Evolutionary conservation across 2,797 vertebrate genomes (phyloP), one percentile per base, ranked within the genome.

Genomic region (Argentina silus): DNA sequence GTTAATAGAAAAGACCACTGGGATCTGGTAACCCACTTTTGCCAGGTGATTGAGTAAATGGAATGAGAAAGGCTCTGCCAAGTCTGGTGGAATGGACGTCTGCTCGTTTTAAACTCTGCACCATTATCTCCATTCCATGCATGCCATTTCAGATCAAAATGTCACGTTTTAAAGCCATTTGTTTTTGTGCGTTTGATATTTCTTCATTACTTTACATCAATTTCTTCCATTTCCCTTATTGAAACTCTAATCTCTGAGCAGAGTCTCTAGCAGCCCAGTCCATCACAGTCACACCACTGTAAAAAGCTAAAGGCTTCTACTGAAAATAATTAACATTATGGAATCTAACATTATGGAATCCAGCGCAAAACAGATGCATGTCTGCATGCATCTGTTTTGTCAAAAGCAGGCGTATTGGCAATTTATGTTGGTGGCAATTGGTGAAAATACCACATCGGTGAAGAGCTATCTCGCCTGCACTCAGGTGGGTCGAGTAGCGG

Each of bases 1-100:
- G 57, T 60, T 60, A 60, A 36, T 6, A 14, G 15, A 6, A 36
- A 81, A 78, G 74, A 80, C 83, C 85, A 68, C 51, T 50, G 78
- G 83, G 83, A 87, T 80, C 72, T 70, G 45, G 79, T 79, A 81
- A 78, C 73, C 70, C 70, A 61, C 72, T 82, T 36, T 81, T 45
- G 65, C 78, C 75, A 84, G 82, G 77, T 84, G 73, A 85, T 89
- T 88, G 71, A 83, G 72, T 80, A 87, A 89, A 89, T 73, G 74
- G 61, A 73, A 69, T 61, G 27, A 50, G 53, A 7, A 69, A 79
- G 72, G 63, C 78, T 69, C 75, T 90, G 86, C 88, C 86, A 90
- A 86, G 78, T 77, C 74, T 81, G 64, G 15, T 64, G 74, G 78
- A 85, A 87, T 23, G 78, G 9, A 56, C 21, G 60, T 64, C 50